Evolutionary conservation across 2,888 invertebrate species (phyloP).

Genomic region (Pimpla rufipes): DNA sequence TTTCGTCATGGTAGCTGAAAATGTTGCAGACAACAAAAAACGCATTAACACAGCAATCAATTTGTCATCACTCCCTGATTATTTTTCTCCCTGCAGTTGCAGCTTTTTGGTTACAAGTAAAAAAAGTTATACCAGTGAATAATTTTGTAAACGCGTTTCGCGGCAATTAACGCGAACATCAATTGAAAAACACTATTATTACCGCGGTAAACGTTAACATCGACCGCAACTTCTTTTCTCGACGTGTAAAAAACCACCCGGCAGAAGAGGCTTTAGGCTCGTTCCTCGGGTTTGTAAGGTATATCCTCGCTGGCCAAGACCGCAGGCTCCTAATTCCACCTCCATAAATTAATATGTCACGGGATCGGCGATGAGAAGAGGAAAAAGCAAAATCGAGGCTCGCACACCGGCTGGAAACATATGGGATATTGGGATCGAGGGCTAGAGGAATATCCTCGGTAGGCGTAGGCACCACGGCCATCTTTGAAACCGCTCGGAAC

Average conservation of each 20-base stretch:
- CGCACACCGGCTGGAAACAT: conserved; percentile 38
- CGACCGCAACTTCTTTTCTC: not conserved
- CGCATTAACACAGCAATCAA: too few species aligned
- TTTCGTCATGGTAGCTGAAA: too few species aligned
- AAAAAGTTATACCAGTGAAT: not conserved
- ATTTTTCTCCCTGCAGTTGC: too few species aligned
- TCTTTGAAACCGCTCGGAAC: conserved; percentile 68
- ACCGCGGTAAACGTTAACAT: not conserved
- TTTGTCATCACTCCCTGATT: too few species aligned
- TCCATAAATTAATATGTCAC: conserved; percentile 65
- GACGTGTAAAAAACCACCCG: not conserved
- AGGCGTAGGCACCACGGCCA: conserved; percentile 72
- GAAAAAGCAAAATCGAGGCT: conserved; percentile 8
- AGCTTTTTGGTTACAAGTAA: too few species aligned
- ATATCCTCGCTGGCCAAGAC: not conserved
- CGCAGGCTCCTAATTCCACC: conserved; percentile 27
- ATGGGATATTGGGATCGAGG: conserved; percentile 31
- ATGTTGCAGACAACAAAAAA: too few species aligned
- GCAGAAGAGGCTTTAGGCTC: not conserved
- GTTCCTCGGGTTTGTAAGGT: not conserved
- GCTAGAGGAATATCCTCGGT: conserved; percentile 59
- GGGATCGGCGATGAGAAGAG: conserved; percentile 46
- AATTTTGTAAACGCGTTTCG: not conserved
- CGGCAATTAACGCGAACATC: not conserved
- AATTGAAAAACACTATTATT: not conserved